Percentiles rank a stretch among this genome's conserved stretches.
These are phyloP conservation scores for Hydropsyche tenuis DNA, from an alignment of 1,140 invertebrate species.

Conservation along the genomic window DNA sequence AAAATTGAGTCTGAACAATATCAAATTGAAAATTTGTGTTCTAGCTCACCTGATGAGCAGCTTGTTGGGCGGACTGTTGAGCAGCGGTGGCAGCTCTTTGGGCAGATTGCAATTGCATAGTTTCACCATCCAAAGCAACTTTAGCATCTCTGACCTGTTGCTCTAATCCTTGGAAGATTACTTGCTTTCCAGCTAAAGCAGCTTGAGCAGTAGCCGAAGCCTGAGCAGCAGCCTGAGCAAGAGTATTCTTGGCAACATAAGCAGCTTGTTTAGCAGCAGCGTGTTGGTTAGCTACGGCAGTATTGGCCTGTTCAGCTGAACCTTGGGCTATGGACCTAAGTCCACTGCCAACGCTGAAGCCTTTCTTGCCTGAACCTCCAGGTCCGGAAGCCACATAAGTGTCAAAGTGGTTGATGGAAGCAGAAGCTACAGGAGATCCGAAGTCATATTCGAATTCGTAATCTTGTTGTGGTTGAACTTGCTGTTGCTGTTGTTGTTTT, in stretches of 20 bases:
- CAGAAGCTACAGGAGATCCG: slow-evolving; percentile 34
- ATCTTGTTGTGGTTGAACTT: slow-evolving; percentile 12
- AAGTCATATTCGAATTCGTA: slow-evolving; percentile 47
- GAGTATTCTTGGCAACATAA: slow-evolving; percentile 73
- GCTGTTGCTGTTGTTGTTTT: not conserved
- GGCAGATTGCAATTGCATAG: slow-evolving; percentile 71
- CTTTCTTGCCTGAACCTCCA: slow-evolving; percentile 37
- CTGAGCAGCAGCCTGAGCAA: slow-evolving; percentile 72
- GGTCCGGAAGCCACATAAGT: slow-evolving; percentile 20
- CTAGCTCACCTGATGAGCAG: slow-evolving; percentile 71
- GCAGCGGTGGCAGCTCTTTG: slow-evolving; percentile 69
- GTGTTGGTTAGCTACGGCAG: slow-evolving; percentile 69
- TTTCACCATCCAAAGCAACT: slow-evolving; percentile 67
- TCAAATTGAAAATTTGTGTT: too few relatives aligned
- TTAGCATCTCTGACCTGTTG: slow-evolving; percentile 72
- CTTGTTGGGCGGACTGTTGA: slow-evolving; percentile 69
- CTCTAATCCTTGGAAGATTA: slow-evolving; percentile 69
- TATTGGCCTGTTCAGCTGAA: slow-evolving; percentile 75
- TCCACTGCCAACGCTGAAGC: slow-evolving; percentile 57
- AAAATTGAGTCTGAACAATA: too few relatives aligned
- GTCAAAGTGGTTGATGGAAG: slow-evolving; percentile 48
- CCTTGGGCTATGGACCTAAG: slow-evolving; percentile 63
- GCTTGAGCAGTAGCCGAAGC: slow-evolving; percentile 73
- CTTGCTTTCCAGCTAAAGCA: slow-evolving; percentile 72
- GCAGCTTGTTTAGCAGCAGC: slow-evolving; percentile 72